These are phyloP conservation scores for Emydoidea blandingii DNA, from an alignment of 2,797 vertebrate species.

Conservation along the genomic window DNA sequence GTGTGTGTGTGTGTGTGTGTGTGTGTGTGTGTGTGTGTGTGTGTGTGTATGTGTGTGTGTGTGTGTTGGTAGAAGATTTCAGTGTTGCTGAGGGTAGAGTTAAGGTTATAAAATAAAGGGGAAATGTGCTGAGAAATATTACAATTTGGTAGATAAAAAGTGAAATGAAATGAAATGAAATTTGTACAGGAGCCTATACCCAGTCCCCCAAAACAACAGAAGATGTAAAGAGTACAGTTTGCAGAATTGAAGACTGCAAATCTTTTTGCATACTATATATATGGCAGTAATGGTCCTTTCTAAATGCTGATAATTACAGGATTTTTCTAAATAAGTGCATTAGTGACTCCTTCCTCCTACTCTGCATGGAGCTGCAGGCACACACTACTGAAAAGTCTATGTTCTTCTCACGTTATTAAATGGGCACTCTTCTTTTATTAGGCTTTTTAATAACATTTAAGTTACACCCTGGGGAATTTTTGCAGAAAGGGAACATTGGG, in stretches of 20 bases:
- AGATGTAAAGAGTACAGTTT: not conserved
- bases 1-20: not conserved
- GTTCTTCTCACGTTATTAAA: constrained; percentile 85
- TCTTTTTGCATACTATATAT: constrained; percentile 34
- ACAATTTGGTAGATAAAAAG: constrained; percentile 46
- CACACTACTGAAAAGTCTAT: constrained; percentile 67
- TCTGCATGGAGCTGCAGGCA: constrained; percentile 72
- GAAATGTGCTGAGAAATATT: not conserved
- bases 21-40: not conserved
- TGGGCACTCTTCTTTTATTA: constrained; percentile 85
- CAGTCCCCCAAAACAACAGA: not conserved
- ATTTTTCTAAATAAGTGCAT: constrained; percentile 66
- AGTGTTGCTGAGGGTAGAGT: not conserved
- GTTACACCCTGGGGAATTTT: constrained; percentile 82
- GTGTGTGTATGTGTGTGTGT: not conserved
- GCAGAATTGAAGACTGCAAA: constrained; percentile 3
- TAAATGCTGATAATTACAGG: constrained; percentile 71
- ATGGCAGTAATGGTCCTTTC: constrained; percentile 60
- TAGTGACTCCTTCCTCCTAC: constrained; percentile 59
- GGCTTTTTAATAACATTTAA: constrained; percentile 86
- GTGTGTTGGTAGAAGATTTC: not conserved
- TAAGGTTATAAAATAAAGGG: not conserved
- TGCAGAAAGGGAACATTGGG: constrained; percentile 81
- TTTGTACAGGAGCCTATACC: not conserved
- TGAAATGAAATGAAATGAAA: constrained; percentile 30